Evolutionary conservation across 2,888 invertebrate species (phyloP), one percentile per base, ranked within the genome.

Genomic region (Cerastis leucographa): DNA sequence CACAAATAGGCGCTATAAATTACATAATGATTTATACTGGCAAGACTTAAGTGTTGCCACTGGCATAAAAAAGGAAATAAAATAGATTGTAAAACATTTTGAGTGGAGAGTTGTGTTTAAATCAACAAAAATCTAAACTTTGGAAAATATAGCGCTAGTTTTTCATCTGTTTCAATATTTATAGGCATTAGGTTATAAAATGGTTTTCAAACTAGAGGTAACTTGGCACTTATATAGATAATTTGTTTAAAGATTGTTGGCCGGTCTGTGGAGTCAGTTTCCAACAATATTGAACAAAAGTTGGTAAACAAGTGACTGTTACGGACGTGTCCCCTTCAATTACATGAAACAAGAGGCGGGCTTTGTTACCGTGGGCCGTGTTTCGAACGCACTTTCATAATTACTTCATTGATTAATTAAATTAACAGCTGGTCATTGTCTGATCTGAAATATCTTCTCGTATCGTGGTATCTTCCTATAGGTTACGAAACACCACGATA

Each of bases 261-360:
- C 59, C 72, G 61, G 70, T 70, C 71, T 61, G 35, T 54, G 66
- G 69, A 80, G 74, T 72, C 74, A 85, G 76, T 88, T 87, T 75
- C 75, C 73, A 88, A 89, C 89, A 90, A 91, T 91, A 90, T 92
- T 91, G 87, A 87, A 88, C 86, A 78, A 82, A 91, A 92, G 89
- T 93, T 92, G 74, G 75, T 81, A 85, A 91, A 91, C 89, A 91
- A 93, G 88, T 91, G 89, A 81, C 81, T 91, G 90, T 89, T 90
- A 89, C 79, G 86, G 88, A 89, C 88, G 90, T 89, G 92, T 91
- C 91, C 90, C 90, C 89, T 94, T 90, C 89, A 93, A 94, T 94
- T 94, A 92, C 85, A 87, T 80, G 89, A 89, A 91, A 92, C 89
- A 87, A 87, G 86, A 88, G 81, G 85, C 88, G 84, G 86, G 87